Evolutionary conservation across 1,140 invertebrate species (phyloP).

Genomic region (Drosophila ananassae): DNA sequence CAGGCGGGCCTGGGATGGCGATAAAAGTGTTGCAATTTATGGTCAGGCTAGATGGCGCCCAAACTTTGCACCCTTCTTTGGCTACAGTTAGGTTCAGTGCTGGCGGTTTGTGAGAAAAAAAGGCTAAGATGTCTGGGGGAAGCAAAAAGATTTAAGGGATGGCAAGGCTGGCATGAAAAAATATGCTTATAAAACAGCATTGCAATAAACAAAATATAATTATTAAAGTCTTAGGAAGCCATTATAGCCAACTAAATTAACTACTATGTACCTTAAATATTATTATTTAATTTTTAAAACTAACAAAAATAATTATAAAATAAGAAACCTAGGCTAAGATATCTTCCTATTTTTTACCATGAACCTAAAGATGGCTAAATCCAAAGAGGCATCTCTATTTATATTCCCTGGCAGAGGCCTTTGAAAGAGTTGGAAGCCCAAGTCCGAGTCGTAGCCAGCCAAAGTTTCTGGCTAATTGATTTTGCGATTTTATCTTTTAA

Average conservation of each 20-base stretch:
- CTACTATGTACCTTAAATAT: too few species aligned
- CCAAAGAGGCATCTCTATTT: background rate
- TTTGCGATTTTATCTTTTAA: conserved; percentile 83
- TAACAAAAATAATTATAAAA: background rate
- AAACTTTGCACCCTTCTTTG: conserved; percentile 8
- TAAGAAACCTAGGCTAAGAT: too few species aligned
- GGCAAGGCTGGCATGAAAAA: too few species aligned
- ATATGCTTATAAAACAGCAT: too few species aligned
- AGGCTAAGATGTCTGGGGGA: background rate
- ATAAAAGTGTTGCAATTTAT: conserved; percentile 83
- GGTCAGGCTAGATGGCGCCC: conserved; percentile 72
- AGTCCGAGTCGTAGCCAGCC: conserved; percentile 32
- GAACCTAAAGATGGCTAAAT: background rate
- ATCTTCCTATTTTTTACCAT: background rate
- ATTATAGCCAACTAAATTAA: too few species aligned
- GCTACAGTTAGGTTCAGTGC: conserved; percentile 21
- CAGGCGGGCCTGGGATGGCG: conserved; percentile 54
- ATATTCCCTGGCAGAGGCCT: conserved; percentile 1
- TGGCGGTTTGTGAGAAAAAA: background rate
- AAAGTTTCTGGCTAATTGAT: conserved; percentile 82
- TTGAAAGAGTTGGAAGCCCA: conserved; percentile 9
- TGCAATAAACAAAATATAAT: too few species aligned
- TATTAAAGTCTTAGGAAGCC: too few species aligned
- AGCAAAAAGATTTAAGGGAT: background rate
- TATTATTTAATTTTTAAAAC: background rate